A percentile compares a stretch with the other conserved stretches of the same genome.
Conservation (phyloP, 1,140 invertebrate species). For the Carposina sasakii region DNA sequence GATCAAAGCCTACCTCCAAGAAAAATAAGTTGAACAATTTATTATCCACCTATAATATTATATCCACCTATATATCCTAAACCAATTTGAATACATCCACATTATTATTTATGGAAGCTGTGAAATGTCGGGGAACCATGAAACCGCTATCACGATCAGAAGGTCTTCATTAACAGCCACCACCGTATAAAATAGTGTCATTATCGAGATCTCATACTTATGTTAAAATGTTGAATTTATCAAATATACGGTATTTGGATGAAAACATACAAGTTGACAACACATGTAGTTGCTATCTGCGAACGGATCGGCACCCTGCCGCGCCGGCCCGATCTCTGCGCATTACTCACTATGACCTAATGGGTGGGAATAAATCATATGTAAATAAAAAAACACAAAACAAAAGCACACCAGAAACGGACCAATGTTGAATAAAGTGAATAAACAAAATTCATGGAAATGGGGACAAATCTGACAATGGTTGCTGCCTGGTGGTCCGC, state of each 20-base stretch:
- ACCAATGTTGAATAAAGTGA: constrained; percentile 57
- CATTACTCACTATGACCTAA: constrained; percentile 64
- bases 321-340: constrained; percentile 35
- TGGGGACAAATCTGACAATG: constrained; percentile 61
- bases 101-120: no score
- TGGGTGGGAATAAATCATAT: constrained; percentile 63
- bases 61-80: no score
- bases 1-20: no score
- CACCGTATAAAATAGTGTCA: constrained; percentile 43
- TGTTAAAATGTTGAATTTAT: constrained; percentile 55
- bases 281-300: constrained; percentile 64
- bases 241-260: constrained; percentile 58
- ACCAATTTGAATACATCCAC: no score
- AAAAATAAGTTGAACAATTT: no score
- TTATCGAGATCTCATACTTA: constrained; percentile 51
- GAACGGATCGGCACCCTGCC: constrained; percentile 54
- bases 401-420: constrained; percentile 48
- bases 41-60: no score
- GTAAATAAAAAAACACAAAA: constrained; percentile 51
- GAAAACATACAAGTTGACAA: constrained; percentile 68
- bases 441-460: constrained; percentile 68
- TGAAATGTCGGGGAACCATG: not conserved
- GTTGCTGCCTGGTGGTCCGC: constrained; percentile 50
- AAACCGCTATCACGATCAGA: constrained; percentile 10
- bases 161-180: constrained; percentile 48